Conservation (phyloP, 53 echinoderm and acorn worm species). For the Astropecten irregularis region DNA sequence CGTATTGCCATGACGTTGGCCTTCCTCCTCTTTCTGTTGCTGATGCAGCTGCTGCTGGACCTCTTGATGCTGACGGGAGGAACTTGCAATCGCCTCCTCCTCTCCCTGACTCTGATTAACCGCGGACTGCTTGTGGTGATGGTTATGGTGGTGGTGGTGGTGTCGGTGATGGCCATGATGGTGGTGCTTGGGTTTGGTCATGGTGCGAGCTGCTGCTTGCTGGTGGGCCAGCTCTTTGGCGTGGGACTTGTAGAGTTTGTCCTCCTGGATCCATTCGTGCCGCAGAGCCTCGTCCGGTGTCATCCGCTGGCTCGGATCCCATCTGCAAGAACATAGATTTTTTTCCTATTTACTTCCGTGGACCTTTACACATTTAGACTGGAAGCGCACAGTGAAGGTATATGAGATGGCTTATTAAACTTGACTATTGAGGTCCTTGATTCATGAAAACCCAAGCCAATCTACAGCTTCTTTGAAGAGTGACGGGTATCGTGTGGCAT, state of each 20-base stretch:
- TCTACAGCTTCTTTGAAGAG: too few relatives aligned
- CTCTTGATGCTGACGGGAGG: conserved; percentile 28
- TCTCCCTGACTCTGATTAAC: too few relatives aligned
- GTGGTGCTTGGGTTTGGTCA: conserved; percentile 20
- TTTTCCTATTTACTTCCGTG: too few relatives aligned
- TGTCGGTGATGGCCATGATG: conserved; percentile 23
- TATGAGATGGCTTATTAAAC: too few relatives aligned
- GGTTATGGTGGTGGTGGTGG: conserved; percentile 56
- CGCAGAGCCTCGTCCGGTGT: conserved; percentile 90
- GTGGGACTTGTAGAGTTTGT: conserved; percentile 69
- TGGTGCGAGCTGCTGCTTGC: conserved; percentile 15
- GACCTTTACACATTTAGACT: too few relatives aligned
- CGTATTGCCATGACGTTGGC: conserved; percentile 30
- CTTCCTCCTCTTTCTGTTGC: background rate
- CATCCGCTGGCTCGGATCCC: conserved; percentile 87
- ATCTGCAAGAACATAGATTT: too few relatives aligned
- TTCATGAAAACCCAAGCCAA: too few relatives aligned
- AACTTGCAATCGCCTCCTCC: background rate
- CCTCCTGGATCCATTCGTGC: conserved; percentile 93
- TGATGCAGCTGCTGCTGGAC: conserved; percentile 45
- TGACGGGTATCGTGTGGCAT: too few relatives aligned
- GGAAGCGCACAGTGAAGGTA: too few relatives aligned
- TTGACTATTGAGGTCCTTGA: too few relatives aligned
- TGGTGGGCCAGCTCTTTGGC: conserved; percentile 52
- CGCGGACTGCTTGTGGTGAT: conserved; percentile 33